Percentiles rank a stretch among this genome's conserved stretches.
phyloP scores from a whole-genome alignment of 2,888 invertebrate genomes.

The Chloroclystis v-ata region DNA sequence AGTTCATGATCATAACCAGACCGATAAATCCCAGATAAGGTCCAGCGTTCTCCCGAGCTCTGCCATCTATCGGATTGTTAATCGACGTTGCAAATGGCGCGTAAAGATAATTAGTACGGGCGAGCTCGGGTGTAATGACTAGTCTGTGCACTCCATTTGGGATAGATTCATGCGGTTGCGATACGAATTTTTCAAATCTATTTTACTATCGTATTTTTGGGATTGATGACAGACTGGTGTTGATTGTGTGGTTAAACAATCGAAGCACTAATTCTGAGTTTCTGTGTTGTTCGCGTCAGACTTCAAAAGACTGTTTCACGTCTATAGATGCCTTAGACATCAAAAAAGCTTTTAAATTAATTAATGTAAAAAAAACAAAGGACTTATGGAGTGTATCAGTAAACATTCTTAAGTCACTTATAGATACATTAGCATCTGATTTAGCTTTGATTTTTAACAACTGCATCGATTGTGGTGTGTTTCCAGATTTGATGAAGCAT shows the following conservation, averaged over 20 bases:
- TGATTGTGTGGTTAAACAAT: not conserved
- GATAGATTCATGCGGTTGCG: constrained; percentile 22
- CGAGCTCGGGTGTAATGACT: constrained; percentile 40
- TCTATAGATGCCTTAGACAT: too few species aligned
- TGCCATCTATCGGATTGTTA: constrained; percentile 45
- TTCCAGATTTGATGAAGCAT: too few species aligned
- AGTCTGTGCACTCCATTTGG: constrained; percentile 32
- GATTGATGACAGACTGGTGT: not conserved
- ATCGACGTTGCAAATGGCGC: constrained; percentile 56
- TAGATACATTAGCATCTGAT: too few species aligned
- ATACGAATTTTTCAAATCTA: constrained; percentile 6
- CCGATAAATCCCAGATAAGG: not conserved
- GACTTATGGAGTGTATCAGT: too few species aligned
- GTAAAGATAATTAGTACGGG: constrained; percentile 55
- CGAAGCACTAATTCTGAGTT: not conserved
- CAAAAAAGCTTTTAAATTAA: too few species aligned
- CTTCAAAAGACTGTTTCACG: too few species aligned
- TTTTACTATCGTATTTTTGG: constrained; percentile 1
- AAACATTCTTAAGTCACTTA: too few species aligned
- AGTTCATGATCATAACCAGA: too few species aligned
- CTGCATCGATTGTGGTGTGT: too few species aligned
- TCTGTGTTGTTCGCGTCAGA: too few species aligned
- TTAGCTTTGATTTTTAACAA: too few species aligned
- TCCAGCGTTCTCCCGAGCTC: constrained; percentile 7
- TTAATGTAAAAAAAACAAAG: too few species aligned